Evolutionary conservation across 1,140 invertebrate species (phyloP).

Genomic region (Euwallacea fornicatus): DNA sequence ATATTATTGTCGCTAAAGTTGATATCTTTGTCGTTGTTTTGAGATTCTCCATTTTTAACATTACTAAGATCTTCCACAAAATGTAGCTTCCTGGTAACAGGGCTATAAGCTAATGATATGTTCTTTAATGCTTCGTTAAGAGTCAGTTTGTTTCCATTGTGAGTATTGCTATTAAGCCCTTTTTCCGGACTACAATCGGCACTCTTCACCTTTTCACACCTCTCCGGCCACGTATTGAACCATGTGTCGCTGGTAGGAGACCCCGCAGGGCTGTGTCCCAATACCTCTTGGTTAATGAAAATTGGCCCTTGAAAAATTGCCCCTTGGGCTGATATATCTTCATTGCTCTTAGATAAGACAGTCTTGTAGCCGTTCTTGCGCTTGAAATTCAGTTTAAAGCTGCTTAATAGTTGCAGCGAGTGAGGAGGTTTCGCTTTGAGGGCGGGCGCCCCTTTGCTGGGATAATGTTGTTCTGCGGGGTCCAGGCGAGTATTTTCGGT

Average conservation of each 20-base stretch:
- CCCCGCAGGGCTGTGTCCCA: constrained; percentile 5
- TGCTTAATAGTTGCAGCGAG: constrained; percentile 14
- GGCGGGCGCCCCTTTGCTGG: constrained; percentile 15
- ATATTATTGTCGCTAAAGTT: constrained; percentile 28
- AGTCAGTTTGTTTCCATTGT: constrained; percentile 43
- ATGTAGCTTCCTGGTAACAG: constrained; percentile 57
- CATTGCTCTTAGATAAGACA: constrained; percentile 31
- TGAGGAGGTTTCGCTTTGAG: constrained; percentile 15
- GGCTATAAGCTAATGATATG: constrained; percentile 59
- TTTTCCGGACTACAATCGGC: constrained; percentile 38
- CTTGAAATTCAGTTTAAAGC: constrained; percentile 28
- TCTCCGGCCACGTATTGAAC: constrained; percentile 55
- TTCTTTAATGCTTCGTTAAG: constrained; percentile 58
- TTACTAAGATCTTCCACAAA: constrained; percentile 42
- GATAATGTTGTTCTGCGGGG: constrained; percentile 11
- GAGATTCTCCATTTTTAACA: constrained; percentile 39
- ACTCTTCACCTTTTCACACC: constrained; percentile 49
- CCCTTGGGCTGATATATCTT: constrained; percentile 28
- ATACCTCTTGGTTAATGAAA: neutral
- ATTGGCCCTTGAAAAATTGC: neutral
- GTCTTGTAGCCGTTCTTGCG: constrained; percentile 29
- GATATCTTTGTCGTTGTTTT: constrained; percentile 5
- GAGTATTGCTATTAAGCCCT: constrained; percentile 38
- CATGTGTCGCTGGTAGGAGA: constrained; percentile 42
- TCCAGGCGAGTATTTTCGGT: constrained; percentile 15